phyloP scores from a whole-genome alignment of 2,888 invertebrate species.

The Liodrosophila aerea region DNA sequence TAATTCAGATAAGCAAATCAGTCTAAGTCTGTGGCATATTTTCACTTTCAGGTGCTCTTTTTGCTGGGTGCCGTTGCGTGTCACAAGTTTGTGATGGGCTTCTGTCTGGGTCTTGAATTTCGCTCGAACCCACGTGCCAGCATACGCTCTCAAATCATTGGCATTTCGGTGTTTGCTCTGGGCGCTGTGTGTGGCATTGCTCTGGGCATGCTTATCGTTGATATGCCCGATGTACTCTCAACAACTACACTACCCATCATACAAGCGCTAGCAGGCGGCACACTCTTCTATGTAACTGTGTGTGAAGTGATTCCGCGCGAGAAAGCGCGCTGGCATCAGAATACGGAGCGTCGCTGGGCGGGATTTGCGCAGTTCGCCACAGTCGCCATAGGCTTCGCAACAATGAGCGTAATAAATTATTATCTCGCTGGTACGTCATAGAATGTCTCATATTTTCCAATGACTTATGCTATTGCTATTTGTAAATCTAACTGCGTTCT shows the following conservation, averaged over 20 bases:
- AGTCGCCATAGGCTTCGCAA: slow-evolving; percentile 85
- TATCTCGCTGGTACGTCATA: slow-evolving; percentile 83
- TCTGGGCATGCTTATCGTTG: slow-evolving; percentile 86
- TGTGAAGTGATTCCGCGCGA: slow-evolving; percentile 90
- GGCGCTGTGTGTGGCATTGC: slow-evolving; percentile 88
- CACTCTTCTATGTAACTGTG: slow-evolving; percentile 89
- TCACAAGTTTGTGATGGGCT: slow-evolving; percentile 91
- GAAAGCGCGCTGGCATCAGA: slow-evolving; percentile 88
- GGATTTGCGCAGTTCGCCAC: slow-evolving; percentile 86
- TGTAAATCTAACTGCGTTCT: background rate
- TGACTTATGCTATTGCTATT: background rate
- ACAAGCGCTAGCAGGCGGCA: slow-evolving; percentile 90
- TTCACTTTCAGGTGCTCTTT: slow-evolving; percentile 85
- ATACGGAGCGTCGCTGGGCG: slow-evolving; percentile 83
- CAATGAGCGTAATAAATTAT: slow-evolving; percentile 86
- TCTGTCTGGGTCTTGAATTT: slow-evolving; percentile 90
- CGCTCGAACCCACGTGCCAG: slow-evolving; percentile 83
- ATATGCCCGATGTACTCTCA: slow-evolving; percentile 83
- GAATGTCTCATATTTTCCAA: background rate
- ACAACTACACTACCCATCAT: slow-evolving; percentile 84
- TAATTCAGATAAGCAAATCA: slow-evolving; percentile 42
- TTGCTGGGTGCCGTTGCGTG: slow-evolving; percentile 88
- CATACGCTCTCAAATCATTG: slow-evolving; percentile 83
- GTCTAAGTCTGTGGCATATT: slow-evolving; percentile 18
- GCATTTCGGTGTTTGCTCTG: slow-evolving; percentile 86